Percentiles rank a stretch among this genome's conserved stretches.
Conservation (phyloP, 1,140 invertebrate species). For the Diabrotica virgifera region DNA sequence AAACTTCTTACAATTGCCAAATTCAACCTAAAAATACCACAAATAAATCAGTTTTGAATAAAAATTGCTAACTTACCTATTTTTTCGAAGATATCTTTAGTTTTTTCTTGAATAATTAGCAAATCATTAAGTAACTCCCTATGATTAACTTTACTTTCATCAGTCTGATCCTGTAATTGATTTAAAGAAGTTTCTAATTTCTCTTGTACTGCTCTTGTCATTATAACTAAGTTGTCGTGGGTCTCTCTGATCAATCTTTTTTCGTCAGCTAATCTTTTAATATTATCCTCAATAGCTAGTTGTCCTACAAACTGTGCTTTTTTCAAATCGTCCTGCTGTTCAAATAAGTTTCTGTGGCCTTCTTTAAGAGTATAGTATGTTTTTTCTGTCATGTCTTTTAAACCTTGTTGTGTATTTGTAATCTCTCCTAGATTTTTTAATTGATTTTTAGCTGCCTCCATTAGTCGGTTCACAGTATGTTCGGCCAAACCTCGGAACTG, state of each 20-base stretch:
- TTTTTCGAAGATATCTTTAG: slow-evolving; percentile 55
- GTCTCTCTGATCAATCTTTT: slow-evolving; percentile 60
- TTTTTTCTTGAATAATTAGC: slow-evolving; percentile 54
- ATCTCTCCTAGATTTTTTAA: slow-evolving; percentile 42
- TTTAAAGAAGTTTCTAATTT: slow-evolving; percentile 56
- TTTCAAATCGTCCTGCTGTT: slow-evolving; percentile 56
- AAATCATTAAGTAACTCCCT: slow-evolving; percentile 58
- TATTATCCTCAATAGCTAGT: slow-evolving; percentile 55
- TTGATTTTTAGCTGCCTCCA: slow-evolving; percentile 53
- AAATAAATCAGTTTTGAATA: neutral
- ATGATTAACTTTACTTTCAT: slow-evolving; percentile 53
- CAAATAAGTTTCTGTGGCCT: slow-evolving; percentile 54
- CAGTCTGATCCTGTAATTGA: slow-evolving; percentile 52
- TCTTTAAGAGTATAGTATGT: slow-evolving; percentile 52
- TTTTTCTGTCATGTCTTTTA: slow-evolving; percentile 53
- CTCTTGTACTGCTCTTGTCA: slow-evolving; percentile 57
- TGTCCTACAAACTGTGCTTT: slow-evolving; percentile 54
- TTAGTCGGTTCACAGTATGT: slow-evolving; percentile 64
- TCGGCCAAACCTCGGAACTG: slow-evolving; percentile 67
- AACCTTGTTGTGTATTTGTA: slow-evolving; percentile 55
- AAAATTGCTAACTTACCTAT: slow-evolving; percentile 47
- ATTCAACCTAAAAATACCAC: neutral
- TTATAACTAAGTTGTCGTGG: slow-evolving; percentile 54
- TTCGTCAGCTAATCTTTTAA: slow-evolving; percentile 57
- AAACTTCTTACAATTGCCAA: too few relatives aligned